Evolutionary conservation across 1,140 invertebrate genomes (phyloP).

Genomic region (Zaprionus capensis): DNA sequence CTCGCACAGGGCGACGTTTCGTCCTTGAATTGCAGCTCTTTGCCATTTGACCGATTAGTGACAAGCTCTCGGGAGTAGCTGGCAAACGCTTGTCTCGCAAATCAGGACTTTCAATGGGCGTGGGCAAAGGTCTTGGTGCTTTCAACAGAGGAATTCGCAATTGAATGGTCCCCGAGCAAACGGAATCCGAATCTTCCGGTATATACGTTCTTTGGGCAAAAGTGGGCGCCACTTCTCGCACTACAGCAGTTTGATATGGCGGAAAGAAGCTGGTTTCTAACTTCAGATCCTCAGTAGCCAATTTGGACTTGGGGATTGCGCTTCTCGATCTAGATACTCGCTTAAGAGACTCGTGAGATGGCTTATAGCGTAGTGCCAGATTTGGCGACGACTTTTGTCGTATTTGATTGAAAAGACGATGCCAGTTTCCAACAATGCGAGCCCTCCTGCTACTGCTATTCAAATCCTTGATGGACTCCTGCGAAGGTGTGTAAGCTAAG

Average conservation of each 20-base stretch:
- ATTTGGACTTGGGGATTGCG: slow-evolving; percentile 9
- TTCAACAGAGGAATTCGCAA: slow-evolving; percentile 37
- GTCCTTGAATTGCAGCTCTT: not conserved
- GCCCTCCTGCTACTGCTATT: slow-evolving; percentile 5
- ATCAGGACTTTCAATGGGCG: not conserved
- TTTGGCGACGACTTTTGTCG: slow-evolving; percentile 25
- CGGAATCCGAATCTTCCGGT: slow-evolving; percentile 57
- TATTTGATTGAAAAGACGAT: slow-evolving; percentile 38
- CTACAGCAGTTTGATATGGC: slow-evolving; percentile 61
- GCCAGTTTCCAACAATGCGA: slow-evolving; percentile 39
- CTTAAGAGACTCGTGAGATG: slow-evolving; percentile 67
- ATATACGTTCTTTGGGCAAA: slow-evolving; percentile 52
- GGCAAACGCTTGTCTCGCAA: slow-evolving; percentile 2
- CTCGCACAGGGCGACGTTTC: slow-evolving; percentile 34
- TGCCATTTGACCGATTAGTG: not conserved
- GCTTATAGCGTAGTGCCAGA: slow-evolving; percentile 54
- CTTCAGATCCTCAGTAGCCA: slow-evolving; percentile 32
- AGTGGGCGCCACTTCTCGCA: slow-evolving; percentile 59
- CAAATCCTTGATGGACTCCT: slow-evolving; percentile 23
- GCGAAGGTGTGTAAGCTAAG: slow-evolving; percentile 28
- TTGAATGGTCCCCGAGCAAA: slow-evolving; percentile 37
- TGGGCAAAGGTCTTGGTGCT: slow-evolving; percentile 4
- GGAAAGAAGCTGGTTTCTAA: slow-evolving; percentile 62
- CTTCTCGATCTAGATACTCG: slow-evolving; percentile 8
- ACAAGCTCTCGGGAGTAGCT: not conserved